Evolutionary conservation across 2,113 vertebrate genomes (phyloP), one percentile per base, ranked within the genome.

Genomic region (Morone saxatilis): DNA sequence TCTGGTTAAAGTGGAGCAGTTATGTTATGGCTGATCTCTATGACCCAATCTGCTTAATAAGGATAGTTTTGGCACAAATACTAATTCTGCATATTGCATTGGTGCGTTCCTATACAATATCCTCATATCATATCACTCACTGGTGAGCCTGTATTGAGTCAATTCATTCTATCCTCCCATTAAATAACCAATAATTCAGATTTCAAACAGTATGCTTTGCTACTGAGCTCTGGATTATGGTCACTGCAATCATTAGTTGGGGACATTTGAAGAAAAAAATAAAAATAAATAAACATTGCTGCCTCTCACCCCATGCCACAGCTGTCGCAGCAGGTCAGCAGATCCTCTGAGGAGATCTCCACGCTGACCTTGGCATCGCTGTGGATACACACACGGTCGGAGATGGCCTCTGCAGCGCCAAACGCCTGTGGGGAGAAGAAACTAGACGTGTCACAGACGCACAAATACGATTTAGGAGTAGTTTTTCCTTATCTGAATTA

Each of bases 391-490:
- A 96, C 83, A 6, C 98, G 94, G 91, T 99, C 98, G 0, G 98
- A 99, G 19, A 99, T 99, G 0, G 98, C 96, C 88, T 98, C 98
- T 11, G 95, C 96, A 0, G 98, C 98, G 0, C 98, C 98, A 3
- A 99, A 99, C 0, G 98, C 98, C 98, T 99, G 83, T 4, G 40
- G 19, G 7, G 19, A 82, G 9, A 72, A 56, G 0, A 66, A 61
- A 67, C 40, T 1, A 57, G 1, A 48, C 16, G 45, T 47, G 17
- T 45, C 43, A 76, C 20, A 60, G 4, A 56, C 19, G 25, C n/a
- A 62, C 7, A 4, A 19, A 53, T 22, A 57, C 6, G n/a, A 10
- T n/a, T 13, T 13, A 1, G 8, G 36, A 7, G 7, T 4, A 4
- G 13, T 5, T 16, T 31, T 13, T 12, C 45, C 3, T n/a, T 5